Evolutionary conservation across 1,140 invertebrate species (phyloP), one percentile per base, ranked within the genome.

Genomic region (Pseudomyrmex dendroicus): DNA sequence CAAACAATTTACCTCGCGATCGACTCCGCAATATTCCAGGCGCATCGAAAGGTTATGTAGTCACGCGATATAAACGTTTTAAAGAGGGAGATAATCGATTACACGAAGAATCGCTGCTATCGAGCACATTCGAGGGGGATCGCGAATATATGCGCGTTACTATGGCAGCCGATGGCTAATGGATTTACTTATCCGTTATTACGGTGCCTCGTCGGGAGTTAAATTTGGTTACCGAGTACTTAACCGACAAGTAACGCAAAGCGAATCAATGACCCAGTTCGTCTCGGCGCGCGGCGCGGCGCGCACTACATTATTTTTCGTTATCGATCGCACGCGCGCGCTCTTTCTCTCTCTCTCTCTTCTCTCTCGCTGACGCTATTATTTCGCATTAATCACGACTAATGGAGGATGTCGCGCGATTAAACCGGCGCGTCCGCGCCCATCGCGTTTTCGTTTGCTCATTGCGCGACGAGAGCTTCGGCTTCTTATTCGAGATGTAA

Each of bases 101-200:
- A 20, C 66, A 59, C 56, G 66, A 80, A 80, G 76, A 72, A 80
- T 80, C 54, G 66, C 76, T 44, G 66, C 66, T 59, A 61, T 80
- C 66, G 76, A 35, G 76, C 64, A 64, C 64, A 78, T 78, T 70
- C 76, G 66, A 59, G 15, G 66, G 66, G 54, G 76, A 80, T 80
- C 76, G 59, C 54, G 76, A 70, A 80, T 80, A 70, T 80, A 72
- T 80, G 54, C 76, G 76, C 76, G 76, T 80, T 80, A 80, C 64
- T 80, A 72, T 59, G 76, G 76, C 3, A 80, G 54, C 76, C 35
- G 35, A 10, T 44, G 52, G 64, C 56, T 72, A 72, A 70, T 80
- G 76, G 66, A 80, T 80, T 80, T 80, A 80, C 76, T 80, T 80
- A 80, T 72, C 76, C 76, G 76, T 80, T 72, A 80, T 80, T 80